Evolutionary conservation across 2,113 vertebrate genomes (phyloP), one percentile per base, ranked within the genome.

Genomic region (Marcusenius ussheri): DNA sequence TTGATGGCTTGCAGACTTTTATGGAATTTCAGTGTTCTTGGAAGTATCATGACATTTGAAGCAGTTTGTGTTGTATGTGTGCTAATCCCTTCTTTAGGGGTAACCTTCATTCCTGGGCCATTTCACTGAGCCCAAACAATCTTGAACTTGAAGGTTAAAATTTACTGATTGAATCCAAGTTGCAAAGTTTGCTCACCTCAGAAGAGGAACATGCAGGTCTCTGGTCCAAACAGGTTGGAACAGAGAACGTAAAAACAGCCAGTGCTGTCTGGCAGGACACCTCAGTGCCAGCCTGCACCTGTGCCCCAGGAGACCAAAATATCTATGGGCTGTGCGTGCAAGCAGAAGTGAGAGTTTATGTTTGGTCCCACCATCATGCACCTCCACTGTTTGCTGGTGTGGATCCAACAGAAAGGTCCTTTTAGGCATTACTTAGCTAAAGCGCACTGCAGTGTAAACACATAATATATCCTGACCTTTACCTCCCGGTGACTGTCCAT

Each of bases 371-470:
- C 21, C 42, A 84, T 24, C 83, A 47, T 47, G 24, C 2, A 47
- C 42, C 7, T 7, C 53, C 49, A 24, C 17, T 66, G 17, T 35
- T 35, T 62, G 39, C 35, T 80, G 66, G 51, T 39, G 62, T 51
- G 74, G 86, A 84, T 86, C 89, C 85, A 42, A 46, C 70, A 53
- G 39, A 88, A 88, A 84, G 39, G 87, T 35, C 90, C 53, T 66
- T 88, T 88, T 66, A 91, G 88, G 47, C 53, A 45, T 31, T 19
- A 86, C 87, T 88, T 90, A 89, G 80, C 89, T 88, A 89, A 49
- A 90, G 89, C 83, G 9, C 31, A 87, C 83, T 24, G 66, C 88
- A 91, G 91, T 46, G 87, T 92, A 92, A 93, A 91, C 80, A 90
- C n/a, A 46, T 85, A 39, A 31, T 83, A 35, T 83, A 90, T 80